Conservation (phyloP, 2,797 vertebrate species). For the Glossophaga mutica region DNA sequence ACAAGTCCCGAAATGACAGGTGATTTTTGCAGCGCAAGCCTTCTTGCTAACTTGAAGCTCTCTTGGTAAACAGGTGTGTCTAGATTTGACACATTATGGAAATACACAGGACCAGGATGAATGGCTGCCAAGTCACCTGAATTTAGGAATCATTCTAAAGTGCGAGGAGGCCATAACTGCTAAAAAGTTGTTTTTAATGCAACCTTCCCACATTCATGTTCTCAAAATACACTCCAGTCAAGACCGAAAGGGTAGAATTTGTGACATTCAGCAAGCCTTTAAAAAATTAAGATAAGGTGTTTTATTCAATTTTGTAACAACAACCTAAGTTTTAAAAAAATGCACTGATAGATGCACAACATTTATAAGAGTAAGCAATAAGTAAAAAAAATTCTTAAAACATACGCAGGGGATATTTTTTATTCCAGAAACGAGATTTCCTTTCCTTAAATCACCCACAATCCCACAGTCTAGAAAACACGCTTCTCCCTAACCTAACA, state of each 20-base stretch:
- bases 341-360: neutral
- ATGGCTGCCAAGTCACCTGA: neutral
- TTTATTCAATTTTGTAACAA: slow-evolving; percentile 8
- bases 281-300: neutral
- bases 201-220: neutral
- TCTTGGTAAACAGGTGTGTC: slow-evolving; percentile 7
- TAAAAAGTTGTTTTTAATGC: slow-evolving; percentile 17
- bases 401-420: neutral
- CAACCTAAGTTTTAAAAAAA: slow-evolving; percentile 26
- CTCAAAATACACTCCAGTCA: neutral
- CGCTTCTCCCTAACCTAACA: fast-evolving
- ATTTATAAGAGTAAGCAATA: neutral
- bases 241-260: neutral
- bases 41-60: slow-evolving; percentile 20
- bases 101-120: neutral
- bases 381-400: neutral
- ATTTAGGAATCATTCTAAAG: neutral
- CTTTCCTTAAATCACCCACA: neutral
- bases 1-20: slow-evolving; percentile 31
- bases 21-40: neutral
- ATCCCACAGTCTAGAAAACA: neutral
- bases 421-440: slow-evolving; percentile 34
- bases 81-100: slow-evolving; percentile 22
- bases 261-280: slow-evolving; percentile 32
- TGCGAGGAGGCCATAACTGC: neutral